Percentiles rank a stretch among this genome's conserved stretches.
Evolutionary conservation across 2,797 vertebrate species (phyloP).

Genomic region (Amblyopsis hoosieri): DNA sequence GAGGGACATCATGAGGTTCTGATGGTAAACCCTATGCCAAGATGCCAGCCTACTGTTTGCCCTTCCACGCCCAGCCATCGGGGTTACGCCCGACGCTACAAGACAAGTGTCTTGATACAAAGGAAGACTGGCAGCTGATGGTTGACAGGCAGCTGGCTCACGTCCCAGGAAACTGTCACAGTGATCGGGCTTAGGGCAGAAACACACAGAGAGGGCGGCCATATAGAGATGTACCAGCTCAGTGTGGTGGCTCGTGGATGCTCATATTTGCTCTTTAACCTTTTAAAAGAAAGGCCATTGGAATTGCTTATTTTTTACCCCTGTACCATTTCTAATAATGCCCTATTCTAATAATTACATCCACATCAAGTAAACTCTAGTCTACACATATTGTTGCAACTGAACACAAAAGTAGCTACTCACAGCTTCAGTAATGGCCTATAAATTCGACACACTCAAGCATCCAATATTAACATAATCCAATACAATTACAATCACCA

Average conservation of each 20-base stretch:
- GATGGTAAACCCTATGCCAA: no score
- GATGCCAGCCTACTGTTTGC: no score
- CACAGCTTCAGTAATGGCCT: neutral
- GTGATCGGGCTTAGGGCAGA: conserved; percentile 1
- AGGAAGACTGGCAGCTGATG: conserved; percentile 1
- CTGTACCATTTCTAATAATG: no score
- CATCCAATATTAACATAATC: neutral
- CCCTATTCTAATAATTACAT: conserved; percentile 8
- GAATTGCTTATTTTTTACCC: no score
- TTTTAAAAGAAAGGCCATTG: no score
- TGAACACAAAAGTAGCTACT: neutral
- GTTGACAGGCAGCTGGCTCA: neutral
- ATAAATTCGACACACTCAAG: conserved; percentile 12
- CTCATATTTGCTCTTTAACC: no score
- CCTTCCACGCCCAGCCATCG: neutral
- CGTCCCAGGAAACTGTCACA: neutral
- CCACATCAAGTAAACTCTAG: conserved; percentile 10
- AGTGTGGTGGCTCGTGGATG: no score
- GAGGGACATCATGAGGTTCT: no score
- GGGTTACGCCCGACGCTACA: neutral
- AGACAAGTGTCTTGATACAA: neutral
- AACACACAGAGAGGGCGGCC: no score
- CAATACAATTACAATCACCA: conserved; percentile 9
- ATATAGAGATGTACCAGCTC: no score
- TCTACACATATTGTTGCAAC: neutral